Base-by-base conservation (phyloP, 2,888 invertebrate species). In the Cephus pygmeus region DNA sequence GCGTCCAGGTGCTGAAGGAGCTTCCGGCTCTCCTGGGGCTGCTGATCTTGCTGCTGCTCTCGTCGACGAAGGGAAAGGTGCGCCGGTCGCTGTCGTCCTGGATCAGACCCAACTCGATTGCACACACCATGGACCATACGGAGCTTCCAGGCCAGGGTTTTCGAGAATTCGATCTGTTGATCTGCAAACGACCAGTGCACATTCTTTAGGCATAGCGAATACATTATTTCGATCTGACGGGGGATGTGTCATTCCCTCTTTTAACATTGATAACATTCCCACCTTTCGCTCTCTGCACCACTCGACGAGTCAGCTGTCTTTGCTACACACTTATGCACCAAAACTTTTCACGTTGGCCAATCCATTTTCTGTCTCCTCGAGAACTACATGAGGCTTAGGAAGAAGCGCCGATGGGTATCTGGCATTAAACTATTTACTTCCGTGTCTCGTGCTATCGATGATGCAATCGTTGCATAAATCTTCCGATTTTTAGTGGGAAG, bases 111-210 rank as follows among this genome's bases (percentile, higher is more conserved):
- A 87, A 77, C 11, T 87, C 85, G 73, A 82, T 79, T 15, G 87
- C 87, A 73, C 85, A 86, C 1, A 84, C 82, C 40, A 81, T n/a
- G 12, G 85, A 82, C 87, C 87, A 87, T 1, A 84, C 81, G 76
- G 81, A 87, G 15, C 77, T 69, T 73, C 79, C 76, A 12, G 71
- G 71, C 71, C 71, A 71, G 23, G 23, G 23, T 56, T 23, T 56
- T 56, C 56, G 56, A 23, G 56, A 56, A 2, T 23, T 56, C 56
- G 23, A 56, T 56, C 56, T 56, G 6, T 23, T 9, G 56, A 56
- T 56, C 56, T 56, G 56, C 15, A 56, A 56, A 23, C 56, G 23
- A 56, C 6, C 15, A 56, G 23, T 23, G 23, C 23, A 23, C 23
- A 6, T 6, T 40, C 0, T 15, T 15, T 1, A 36, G 36, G 36